A percentile compares a stretch with the other conserved stretches of the same genome.
phyloP scores from a whole-genome alignment of 2,797 vertebrate species.

The Ambastaia sidthimunki region DNA sequence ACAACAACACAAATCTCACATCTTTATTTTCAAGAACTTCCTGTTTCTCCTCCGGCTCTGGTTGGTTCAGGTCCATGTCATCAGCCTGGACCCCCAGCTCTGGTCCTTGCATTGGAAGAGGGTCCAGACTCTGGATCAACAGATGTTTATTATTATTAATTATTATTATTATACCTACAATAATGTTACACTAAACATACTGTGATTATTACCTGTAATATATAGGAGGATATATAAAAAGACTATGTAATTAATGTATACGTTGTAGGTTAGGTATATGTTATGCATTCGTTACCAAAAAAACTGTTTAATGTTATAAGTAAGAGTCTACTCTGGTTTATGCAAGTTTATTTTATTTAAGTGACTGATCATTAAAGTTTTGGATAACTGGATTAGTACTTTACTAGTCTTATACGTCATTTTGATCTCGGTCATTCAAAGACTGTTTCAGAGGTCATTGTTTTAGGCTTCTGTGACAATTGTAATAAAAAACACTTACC shows the following conservation, averaged over 20 bases:
- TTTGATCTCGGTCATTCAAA: constrained; percentile 26
- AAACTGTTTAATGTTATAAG: neutral
- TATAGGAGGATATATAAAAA: neutral
- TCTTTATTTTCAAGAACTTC: constrained; percentile 97
- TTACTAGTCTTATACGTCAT: neutral
- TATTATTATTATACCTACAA: no score
- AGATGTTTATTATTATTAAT: neutral
- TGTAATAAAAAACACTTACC: constrained; percentile 75
- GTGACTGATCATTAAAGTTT: neutral
- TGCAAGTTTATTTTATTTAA: neutral
- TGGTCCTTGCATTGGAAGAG: constrained; percentile 88
- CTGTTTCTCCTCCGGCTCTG: constrained; percentile 89
- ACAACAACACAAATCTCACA: constrained; percentile 71
- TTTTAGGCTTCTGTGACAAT: neutral
- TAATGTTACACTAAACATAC: neutral
- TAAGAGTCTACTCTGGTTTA: neutral
- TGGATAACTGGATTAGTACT: neutral
- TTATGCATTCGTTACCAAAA: neutral
- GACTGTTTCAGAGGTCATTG: constrained; percentile 72
- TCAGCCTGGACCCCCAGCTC: constrained; percentile 89
- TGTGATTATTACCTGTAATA: neutral
- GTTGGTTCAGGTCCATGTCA: constrained; percentile 86
- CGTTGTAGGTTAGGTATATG: neutral
- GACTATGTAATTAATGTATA: neutral
- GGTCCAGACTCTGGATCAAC: constrained; percentile 88